A percentile compares a stretch with the other conserved stretches of the same genome.
Evolutionary conservation across 2,888 invertebrate species (phyloP).

Genomic region (Agrenia bidenticulata): DNA sequence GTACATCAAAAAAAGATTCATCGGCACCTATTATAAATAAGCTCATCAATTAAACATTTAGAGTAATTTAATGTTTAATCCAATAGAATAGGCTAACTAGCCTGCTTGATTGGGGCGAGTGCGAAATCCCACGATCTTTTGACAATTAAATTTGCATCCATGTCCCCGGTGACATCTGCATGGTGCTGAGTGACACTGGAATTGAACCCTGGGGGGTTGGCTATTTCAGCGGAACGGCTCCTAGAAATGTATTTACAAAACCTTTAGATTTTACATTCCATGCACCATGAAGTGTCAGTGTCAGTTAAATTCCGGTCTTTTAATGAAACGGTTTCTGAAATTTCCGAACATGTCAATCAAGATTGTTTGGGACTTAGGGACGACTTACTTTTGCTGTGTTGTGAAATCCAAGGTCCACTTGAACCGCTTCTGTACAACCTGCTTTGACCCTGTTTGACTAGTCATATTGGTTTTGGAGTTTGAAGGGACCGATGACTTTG

Average conservation of each 20-base stretch:
- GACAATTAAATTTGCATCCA: conserved; percentile 79
- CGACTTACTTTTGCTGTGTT: conserved; percentile 36
- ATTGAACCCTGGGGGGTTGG: conserved; percentile 83
- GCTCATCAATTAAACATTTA: not conserved
- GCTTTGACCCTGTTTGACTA: conserved; percentile 24
- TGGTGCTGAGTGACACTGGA: conserved; percentile 68
- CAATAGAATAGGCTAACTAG: conserved; percentile 55
- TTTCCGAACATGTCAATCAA: too few relatives aligned
- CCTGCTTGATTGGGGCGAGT: conserved; percentile 89
- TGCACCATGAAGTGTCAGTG: too few relatives aligned
- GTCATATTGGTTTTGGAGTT: too few relatives aligned
- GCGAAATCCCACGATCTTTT: conserved; percentile 98
- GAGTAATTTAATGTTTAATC: conserved; percentile 1
- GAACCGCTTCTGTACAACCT: conserved; percentile 42
- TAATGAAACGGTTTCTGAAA: not conserved
- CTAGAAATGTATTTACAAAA: too few relatives aligned
- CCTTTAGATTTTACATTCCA: too few relatives aligned
- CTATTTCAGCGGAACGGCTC: conserved; percentile 55
- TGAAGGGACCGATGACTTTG: too few relatives aligned
- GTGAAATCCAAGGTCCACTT: conserved; percentile 52
- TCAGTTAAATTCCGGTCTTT: not conserved
- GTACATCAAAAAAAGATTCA: conserved; percentile 99
- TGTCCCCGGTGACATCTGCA: conserved; percentile 77
- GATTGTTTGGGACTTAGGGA: too few relatives aligned
- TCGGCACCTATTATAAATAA: conserved; percentile 65